Base-by-base conservation (phyloP, 2,113 vertebrate species). In the Rhabdornis inornatus region DNA sequence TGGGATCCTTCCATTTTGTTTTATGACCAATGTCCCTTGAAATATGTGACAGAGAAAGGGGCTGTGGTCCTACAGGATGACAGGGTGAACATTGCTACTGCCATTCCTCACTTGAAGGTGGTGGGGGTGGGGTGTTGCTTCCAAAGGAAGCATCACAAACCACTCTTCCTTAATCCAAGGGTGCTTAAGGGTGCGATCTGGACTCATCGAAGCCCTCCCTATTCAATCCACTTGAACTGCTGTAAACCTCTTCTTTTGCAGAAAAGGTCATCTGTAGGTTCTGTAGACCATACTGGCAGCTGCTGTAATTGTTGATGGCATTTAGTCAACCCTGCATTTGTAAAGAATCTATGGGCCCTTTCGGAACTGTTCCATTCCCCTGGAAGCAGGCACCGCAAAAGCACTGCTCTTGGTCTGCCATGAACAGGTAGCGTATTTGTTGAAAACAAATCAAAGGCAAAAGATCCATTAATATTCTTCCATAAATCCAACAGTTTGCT, bases 401-500 rank as follows among this genome's bases (percentile, higher is more conserved):
- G 15, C 33, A 52, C 8, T 47, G 23, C 39, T 87, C 22, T 28
- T 44, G 33, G 24, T 91, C 45, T 78, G 69, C 52, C 28, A 45
- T 39, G 13, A 87, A 37, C 69, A 92, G 37, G 83, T 78, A 56
- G 42, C 1, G 0, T 39, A 55, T 39, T 90, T 66, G 13, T 40
- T 82, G 61, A 92, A 79, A 91, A 87, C 30, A 87, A 82, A 71
- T 60, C 39, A 87, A 75, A 96, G 30, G 39, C 55, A 92, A 92
- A 94, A 84, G 56, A 52, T 56, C n/a, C 74, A 76, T 76, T 94
- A 89, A 84, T 44, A 64, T 65, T 68, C 72, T 65, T 65, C 55
- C 15, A 71, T 28, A 87, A 78, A 87, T 59, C 44, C 45, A 92
- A 37, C 23, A 27, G 25, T 87, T 87, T 63, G 24, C 55, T 89